Evolutionary conservation across 2,113 vertebrate genomes (phyloP).

Genomic region (Pavo muticus): DNA sequence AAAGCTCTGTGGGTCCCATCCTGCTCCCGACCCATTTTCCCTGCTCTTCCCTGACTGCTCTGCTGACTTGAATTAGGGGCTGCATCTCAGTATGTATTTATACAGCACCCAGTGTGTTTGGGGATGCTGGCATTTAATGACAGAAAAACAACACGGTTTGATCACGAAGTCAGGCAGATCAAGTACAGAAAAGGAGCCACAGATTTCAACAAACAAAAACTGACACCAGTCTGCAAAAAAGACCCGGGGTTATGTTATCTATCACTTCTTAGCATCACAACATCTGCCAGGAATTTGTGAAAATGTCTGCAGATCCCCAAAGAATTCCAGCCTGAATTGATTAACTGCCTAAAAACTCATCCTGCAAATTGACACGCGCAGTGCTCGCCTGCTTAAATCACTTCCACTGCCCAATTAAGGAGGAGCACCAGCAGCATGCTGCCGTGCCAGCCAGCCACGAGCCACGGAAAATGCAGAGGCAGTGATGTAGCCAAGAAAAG

Average conservation of each 20-base stretch:
- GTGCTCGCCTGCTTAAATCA: neutral
- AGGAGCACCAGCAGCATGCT: neutral
- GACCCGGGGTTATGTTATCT: neutral
- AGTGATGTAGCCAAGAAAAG: neutral
- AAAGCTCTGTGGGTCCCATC: neutral
- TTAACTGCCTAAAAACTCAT: conserved; percentile 42
- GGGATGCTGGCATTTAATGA: neutral
- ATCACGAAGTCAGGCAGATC: neutral
- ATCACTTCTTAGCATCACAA: conserved; percentile 9
- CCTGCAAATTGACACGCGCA: neutral
- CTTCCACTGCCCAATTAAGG: neutral
- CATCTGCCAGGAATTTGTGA: conserved; percentile 47
- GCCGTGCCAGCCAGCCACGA: neutral
- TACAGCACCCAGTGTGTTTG: rapidly evolving
- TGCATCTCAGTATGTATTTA: neutral
- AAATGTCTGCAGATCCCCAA: conserved; percentile 39
- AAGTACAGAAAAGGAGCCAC: neutral
- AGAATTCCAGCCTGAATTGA: conserved; percentile 41
- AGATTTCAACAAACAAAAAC: conserved; percentile 22
- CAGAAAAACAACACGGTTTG: neutral
- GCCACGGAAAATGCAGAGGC: neutral
- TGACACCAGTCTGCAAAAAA: neutral
- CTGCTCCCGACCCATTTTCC: neutral
- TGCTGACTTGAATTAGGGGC: neutral
- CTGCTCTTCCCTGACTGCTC: neutral